Percentiles rank a stretch among this genome's conserved stretches.
Conservation (phyloP, 2,113 vertebrate genomes). For the Tachycineta bicolor region DNA sequence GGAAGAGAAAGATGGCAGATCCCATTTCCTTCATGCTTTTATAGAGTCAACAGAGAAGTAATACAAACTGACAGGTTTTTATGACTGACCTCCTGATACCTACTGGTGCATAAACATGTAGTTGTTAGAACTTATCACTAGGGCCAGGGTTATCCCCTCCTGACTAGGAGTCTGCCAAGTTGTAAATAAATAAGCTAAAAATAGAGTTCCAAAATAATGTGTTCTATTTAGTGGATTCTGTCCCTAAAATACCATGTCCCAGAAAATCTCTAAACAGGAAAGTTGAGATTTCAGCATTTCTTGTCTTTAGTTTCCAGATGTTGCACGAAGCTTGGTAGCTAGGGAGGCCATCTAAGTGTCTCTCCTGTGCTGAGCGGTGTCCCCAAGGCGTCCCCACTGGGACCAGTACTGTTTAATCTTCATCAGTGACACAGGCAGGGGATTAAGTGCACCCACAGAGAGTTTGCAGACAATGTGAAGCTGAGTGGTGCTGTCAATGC, state of each 20-base stretch:
- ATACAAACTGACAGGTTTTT: slow-evolving; percentile 61
- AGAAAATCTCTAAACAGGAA: background rate
- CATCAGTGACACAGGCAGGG: background rate
- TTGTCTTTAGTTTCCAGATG: background rate
- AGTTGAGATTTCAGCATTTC: background rate
- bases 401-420: background rate
- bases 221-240: background rate
- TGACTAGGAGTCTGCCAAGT: slow-evolving; percentile 46
- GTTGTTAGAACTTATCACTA: slow-evolving; percentile 53
- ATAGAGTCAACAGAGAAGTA: slow-evolving; percentile 38
- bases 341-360: background rate
- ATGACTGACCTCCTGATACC: slow-evolving; percentile 63
- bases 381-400: background rate
- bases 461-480: background rate
- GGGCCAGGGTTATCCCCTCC: slow-evolving; percentile 41
- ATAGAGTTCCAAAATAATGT: slow-evolving; percentile 14
- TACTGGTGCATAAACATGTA: slow-evolving; percentile 52
- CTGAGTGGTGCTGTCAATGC: accelerated
- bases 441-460: accelerated
- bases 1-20: background rate
- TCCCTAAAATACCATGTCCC: background rate
- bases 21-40: slow-evolving; percentile 21
- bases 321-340: background rate
- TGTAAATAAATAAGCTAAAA: slow-evolving; percentile 40
- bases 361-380: background rate